Evolutionary conservation across 37 sponge, comb jelly and placozoan genomes (phyloP), one percentile per base, ranked within the genome.

Genomic region (Lycopodina hypogea): DNA sequence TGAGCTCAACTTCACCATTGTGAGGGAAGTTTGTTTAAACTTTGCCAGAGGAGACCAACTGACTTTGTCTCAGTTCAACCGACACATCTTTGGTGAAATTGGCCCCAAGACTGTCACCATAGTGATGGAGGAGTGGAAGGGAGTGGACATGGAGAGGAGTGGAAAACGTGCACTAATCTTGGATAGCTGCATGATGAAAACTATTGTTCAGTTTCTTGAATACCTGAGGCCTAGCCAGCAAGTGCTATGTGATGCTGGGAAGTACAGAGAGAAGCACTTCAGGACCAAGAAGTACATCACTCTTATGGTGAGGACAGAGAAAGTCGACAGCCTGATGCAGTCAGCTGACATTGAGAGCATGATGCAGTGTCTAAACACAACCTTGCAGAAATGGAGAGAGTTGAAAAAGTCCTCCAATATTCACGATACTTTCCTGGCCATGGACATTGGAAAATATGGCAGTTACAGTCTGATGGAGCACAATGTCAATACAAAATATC

Each of bases 361-460:
- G 65, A 30, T 2, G 26, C 39, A 40, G 26, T 81, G 62, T 61
- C 61, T 71, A 26, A 55, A 59, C 26, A 59, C 60, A 58, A 72
- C 72, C 39, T 42, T 72, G n/a, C 26, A 32, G 1, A 1, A 3
- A n/a, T 81, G 69, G 72, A 42, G 24, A 72, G 21, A 28, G 21
- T 0, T 71, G 34, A 64, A 71, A 29, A 3, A 59, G 1, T n/a
- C 22, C 23, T 37, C 61, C 17, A 63, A 56, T 0, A 69, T 70
- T 12, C 39, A 52, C 1, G 62, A 32, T 1, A 72, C 65, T 17
- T 81, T 72, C 41, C 77, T 82, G 17, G 77, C 76, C 56, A 61
- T 82, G 35, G 83, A 75, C 42, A 57, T 82, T 18, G 81, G n/a
- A n/a, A n/a, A n/a, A n/a, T n/a, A n/a, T n/a, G n/a, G 83, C 32